Percentiles rank a stretch among this genome's conserved stretches.
These are phyloP conservation scores for Hydrotaea diabolus DNA, from an alignment of 2,888 invertebrate species.

Conservation along the genomic window DNA sequence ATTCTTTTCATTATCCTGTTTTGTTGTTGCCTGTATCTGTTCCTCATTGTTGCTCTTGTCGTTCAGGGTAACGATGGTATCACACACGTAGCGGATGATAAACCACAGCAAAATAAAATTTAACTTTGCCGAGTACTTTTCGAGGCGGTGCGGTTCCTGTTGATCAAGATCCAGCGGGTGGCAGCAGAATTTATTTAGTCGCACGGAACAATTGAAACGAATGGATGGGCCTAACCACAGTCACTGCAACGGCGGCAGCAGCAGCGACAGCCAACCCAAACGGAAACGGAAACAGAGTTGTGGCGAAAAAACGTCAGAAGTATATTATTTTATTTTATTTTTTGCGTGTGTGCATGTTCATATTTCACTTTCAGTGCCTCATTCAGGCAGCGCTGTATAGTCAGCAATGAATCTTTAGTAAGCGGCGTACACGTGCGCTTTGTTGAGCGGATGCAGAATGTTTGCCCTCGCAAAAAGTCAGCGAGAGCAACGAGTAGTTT, in stretches of 20 bases:
- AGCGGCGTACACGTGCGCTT: constrained; percentile 61
- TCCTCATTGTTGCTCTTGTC: neutral
- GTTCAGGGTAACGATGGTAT: constrained; percentile 16
- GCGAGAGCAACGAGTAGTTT: neutral
- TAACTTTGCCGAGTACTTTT: constrained; percentile 9
- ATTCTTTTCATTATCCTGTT: constrained; percentile 6
- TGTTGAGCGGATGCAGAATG: constrained; percentile 60
- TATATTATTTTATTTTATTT: constrained; percentile 39
- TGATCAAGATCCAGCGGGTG: neutral
- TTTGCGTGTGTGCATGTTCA: too few relatives aligned
- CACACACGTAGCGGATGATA: constrained; percentile 28
- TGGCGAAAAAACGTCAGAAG: constrained; percentile 51
- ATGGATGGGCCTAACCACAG: constrained; percentile 50
- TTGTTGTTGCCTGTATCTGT: neutral
- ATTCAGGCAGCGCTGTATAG: neutral
- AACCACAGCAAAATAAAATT: constrained; percentile 25
- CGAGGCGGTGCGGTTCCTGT: neutral
- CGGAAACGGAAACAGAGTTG: constrained; percentile 66
- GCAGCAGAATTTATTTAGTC: constrained; percentile 17
- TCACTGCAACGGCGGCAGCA: neutral
- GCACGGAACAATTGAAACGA: constrained; percentile 38
- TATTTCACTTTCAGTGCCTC: too few relatives aligned
- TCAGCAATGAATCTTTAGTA: constrained; percentile 31
- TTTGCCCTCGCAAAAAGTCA: constrained; percentile 55
- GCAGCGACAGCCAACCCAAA: constrained; percentile 45